A percentile compares a stretch with the other conserved stretches of the same genome.
Evolutionary conservation across 2,797 vertebrate species (phyloP).

Genomic region (Tangara arthus): DNA sequence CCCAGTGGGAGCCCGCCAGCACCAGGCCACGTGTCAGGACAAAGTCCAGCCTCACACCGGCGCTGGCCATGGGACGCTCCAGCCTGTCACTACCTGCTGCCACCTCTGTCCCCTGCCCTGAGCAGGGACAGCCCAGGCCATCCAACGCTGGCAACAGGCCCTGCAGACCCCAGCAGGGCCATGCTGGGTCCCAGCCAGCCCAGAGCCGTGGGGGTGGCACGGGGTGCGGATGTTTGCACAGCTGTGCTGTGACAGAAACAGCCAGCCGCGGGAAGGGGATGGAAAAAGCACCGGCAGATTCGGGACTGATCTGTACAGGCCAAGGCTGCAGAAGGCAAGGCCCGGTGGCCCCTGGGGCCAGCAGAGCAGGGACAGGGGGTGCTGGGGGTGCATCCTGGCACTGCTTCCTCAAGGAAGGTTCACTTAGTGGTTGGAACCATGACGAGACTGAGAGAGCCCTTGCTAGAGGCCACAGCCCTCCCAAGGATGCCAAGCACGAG

Average conservation of each 20-base stretch:
- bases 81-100: background rate
- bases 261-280: background rate
- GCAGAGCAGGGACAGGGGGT: background rate
- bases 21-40: background rate
- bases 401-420: background rate
- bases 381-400: background rate
- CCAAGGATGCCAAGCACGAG: accelerated
- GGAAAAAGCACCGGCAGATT: background rate
- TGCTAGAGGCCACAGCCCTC: background rate
- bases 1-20: background rate
- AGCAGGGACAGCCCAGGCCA: accelerated
- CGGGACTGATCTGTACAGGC: accelerated
- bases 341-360: background rate
- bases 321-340: background rate
- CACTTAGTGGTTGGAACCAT: background rate
- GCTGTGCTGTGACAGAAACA: background rate
- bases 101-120: background rate
- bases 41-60: background rate
- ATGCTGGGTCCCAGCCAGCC: background rate
- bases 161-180: accelerated
- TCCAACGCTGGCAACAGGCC: accelerated
- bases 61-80: accelerated
- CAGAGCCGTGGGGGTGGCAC: accelerated
- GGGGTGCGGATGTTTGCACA: slow-evolving; percentile 7
- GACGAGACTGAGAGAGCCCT: background rate